These are phyloP conservation scores for Tiliacea aurago DNA, from an alignment of 2,888 invertebrate species.

Conservation along the genomic window DNA sequence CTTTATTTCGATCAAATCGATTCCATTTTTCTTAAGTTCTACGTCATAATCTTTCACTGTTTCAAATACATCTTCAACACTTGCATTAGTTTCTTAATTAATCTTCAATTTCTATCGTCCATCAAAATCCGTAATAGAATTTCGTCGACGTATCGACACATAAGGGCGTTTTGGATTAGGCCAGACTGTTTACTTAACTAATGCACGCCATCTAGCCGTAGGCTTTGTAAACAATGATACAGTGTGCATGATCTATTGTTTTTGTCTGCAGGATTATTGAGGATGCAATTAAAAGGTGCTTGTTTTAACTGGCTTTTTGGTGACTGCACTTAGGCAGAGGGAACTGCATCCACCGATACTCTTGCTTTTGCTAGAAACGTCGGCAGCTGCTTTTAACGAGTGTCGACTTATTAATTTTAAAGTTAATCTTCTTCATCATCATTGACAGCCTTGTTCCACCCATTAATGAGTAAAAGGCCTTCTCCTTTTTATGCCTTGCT, in stretches of 20 bases:
- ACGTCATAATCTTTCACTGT: background rate
- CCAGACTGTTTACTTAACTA: conserved; percentile 84
- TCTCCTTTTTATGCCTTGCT: background rate
- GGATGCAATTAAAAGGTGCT: conserved; percentile 70
- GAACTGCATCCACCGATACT: no score
- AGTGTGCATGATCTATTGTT: conserved; percentile 78
- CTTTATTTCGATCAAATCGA: background rate
- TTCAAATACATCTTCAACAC: background rate
- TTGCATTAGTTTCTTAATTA: background rate
- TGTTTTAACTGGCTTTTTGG: conserved; percentile 13
- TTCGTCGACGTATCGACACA: conserved; percentile 29
- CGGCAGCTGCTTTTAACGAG: no score
- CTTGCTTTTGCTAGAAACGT: no score
- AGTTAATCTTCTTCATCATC: no score
- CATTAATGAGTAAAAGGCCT: background rate
- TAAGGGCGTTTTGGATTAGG: conserved; percentile 75
- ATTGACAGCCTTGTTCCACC: no score
- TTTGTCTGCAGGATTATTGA: conserved; percentile 80
- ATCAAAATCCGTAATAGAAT: conserved; percentile 35
- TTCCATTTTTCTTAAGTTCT: background rate
- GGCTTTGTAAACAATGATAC: conserved; percentile 80
- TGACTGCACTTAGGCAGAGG: background rate
- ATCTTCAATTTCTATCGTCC: conserved; percentile 11
- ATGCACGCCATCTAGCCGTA: conserved; percentile 89
- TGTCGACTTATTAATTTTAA: no score